Conservation (phyloP, 2,113 vertebrate species). For the Silurus meridionalis region DNA sequence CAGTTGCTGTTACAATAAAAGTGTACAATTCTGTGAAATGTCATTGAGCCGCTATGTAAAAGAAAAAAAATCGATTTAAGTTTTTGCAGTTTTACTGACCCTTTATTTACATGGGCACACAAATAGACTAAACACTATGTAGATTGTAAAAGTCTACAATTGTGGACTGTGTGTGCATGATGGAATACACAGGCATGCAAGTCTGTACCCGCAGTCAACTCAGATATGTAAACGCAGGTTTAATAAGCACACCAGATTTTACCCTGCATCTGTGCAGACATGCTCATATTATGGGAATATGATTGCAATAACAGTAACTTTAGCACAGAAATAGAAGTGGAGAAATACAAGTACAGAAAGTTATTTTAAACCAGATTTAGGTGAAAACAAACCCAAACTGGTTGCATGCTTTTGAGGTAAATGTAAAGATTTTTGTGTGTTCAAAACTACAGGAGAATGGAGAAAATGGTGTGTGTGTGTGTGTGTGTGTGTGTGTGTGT, state of each 20-base stretch:
- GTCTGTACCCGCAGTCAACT: background rate
- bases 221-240: background rate
- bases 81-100: too few relatives aligned
- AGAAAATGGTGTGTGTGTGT: background rate
- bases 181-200: too few relatives aligned
- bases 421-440: too few relatives aligned
- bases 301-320: background rate
- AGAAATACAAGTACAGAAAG: background rate
- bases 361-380: background rate
- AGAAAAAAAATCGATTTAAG: too few relatives aligned
- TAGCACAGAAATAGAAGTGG: background rate
- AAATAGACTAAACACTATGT: too few relatives aligned
- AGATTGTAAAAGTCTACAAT: too few relatives aligned
- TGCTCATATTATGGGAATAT: background rate
- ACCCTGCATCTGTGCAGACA: background rate
- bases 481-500: background rate
- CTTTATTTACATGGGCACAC: too few relatives aligned
- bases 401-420: background rate
- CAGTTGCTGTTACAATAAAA: too few relatives aligned
- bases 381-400: background rate
- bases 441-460: background rate
- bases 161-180: too few relatives aligned
- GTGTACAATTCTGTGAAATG: too few relatives aligned
- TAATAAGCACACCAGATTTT: background rate
- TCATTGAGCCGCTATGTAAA: too few relatives aligned